Evolutionary conservation across 2,797 vertebrate species (phyloP).

Genomic region (Taenioides sp.): DNA sequence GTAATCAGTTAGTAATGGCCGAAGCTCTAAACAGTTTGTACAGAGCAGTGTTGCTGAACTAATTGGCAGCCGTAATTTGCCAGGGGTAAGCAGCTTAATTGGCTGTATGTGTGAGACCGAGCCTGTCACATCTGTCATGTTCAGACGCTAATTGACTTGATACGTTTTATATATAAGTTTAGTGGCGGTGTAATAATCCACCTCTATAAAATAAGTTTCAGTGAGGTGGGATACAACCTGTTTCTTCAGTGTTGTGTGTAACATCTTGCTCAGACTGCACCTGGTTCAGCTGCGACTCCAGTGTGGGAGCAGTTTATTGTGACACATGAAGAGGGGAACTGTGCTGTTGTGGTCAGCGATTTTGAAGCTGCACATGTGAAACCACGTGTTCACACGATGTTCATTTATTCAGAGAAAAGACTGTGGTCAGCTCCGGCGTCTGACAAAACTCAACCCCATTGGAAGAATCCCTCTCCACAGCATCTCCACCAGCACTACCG

Average conservation of each 20-base stretch:
- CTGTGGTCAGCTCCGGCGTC: no score
- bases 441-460: no score
- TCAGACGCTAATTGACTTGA: constrained; percentile 38
- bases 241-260: not conserved
- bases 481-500: no score
- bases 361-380: no score
- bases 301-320: no score
- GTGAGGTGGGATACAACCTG: not conserved
- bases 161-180: constrained; percentile 24
- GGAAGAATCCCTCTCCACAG: no score
- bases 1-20: constrained; percentile 30
- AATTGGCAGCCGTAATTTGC: constrained; percentile 40
- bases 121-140: constrained; percentile 38
- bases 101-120: constrained; percentile 30
- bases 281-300: no score
- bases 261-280: no score
- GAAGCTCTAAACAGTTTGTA: constrained; percentile 16
- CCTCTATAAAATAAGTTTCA: not conserved
- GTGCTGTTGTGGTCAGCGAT: no score
- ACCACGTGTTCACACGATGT: no score
- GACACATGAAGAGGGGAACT: no score
- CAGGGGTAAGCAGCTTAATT: constrained; percentile 35
- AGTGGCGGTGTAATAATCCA: not conserved
- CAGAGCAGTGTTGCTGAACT: constrained; percentile 40
- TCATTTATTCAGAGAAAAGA: no score